These are phyloP conservation scores for Tribolium madens DNA, from an alignment of 1,140 invertebrate genomes.

Conservation along the genomic window DNA sequence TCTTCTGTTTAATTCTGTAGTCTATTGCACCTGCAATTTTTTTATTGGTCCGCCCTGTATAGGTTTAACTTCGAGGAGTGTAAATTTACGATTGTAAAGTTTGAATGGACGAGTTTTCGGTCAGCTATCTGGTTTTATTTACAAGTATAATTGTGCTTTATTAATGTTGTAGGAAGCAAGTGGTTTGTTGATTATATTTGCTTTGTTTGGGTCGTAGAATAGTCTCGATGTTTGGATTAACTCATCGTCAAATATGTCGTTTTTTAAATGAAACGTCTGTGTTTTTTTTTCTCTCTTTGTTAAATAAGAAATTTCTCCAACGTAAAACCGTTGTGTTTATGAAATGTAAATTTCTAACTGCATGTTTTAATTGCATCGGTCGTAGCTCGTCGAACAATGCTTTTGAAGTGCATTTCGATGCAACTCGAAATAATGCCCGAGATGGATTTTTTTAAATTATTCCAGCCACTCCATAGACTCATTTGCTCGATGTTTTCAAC, in stretches of 20 bases:
- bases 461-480: slow-evolving; percentile 5
- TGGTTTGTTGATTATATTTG: background rate
- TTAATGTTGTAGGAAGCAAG: slow-evolving; percentile 19
- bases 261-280: background rate
- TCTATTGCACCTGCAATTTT: too few species aligned
- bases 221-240: background rate
- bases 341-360: slow-evolving; percentile 22
- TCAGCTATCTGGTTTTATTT: slow-evolving; percentile 11
- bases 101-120: slow-evolving; percentile 13
- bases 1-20: too few species aligned
- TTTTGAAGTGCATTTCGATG: slow-evolving; percentile 23
- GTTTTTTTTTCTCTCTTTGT: background rate
- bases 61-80: too few species aligned
- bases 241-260: background rate
- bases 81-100: slow-evolving; percentile 8
- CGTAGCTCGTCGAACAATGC: slow-evolving; percentile 6
- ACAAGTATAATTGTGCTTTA: slow-evolving; percentile 35
- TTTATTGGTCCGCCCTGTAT: too few species aligned
- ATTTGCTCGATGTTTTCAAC: slow-evolving; percentile 33
- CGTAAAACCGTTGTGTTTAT: background rate
- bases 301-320: background rate
- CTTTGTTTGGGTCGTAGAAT: background rate
- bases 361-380: slow-evolving; percentile 16
- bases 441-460: slow-evolving; percentile 24
- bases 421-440: background rate